Evolutionary conservation across 2,113 vertebrate genomes (phyloP).

Genomic region (Oncorhynchus nerka): DNA sequence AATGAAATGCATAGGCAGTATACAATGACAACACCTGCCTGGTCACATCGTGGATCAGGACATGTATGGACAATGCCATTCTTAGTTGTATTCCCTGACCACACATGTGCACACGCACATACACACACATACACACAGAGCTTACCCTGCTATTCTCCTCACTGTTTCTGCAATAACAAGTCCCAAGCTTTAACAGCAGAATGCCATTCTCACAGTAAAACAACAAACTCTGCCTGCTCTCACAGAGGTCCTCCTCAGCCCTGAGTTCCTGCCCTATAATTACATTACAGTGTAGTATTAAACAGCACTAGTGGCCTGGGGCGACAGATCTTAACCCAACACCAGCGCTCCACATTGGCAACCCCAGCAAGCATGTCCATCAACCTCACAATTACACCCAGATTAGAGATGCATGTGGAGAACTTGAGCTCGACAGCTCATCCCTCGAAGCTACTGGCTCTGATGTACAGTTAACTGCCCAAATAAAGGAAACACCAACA

Average conservation of each 20-base stretch:
- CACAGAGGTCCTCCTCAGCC: slow-evolving; percentile 29
- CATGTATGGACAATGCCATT: neutral
- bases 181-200: slow-evolving; percentile 1
- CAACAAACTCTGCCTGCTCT: neutral
- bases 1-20: neutral
- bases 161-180: neutral
- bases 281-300: slow-evolving; percentile 28
- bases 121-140: neutral
- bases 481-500: too few relatives aligned
- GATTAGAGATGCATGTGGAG: slow-evolving; percentile 42
- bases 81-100: neutral
- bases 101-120: too few relatives aligned
- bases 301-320: slow-evolving; percentile 43
- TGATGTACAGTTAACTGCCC: neutral
- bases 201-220: slow-evolving; percentile 12
- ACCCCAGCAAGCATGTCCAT: slow-evolving; percentile 52
- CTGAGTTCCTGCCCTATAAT: slow-evolving; percentile 18
- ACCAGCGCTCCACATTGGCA: slow-evolving; percentile 7
- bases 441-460: slow-evolving; percentile 43
- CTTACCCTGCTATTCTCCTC: neutral
- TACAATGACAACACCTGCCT: neutral
- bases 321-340: slow-evolving; percentile 42
- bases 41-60: neutral
- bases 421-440: slow-evolving; percentile 35
- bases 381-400: slow-evolving; percentile 48